Conservation (phyloP, 2,113 vertebrate species). For the Hippoglossus stenolepis region DNA sequence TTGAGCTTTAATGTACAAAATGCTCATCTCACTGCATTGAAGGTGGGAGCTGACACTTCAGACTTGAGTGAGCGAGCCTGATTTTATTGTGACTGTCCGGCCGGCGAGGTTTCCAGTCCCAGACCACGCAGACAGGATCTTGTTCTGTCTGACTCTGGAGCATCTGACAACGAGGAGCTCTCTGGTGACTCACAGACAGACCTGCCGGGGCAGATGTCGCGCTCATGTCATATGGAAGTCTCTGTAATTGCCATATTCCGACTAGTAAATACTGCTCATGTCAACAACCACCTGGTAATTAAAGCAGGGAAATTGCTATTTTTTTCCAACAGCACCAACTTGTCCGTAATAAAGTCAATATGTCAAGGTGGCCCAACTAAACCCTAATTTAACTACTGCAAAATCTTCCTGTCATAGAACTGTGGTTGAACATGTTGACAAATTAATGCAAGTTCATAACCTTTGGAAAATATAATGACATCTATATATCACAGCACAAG, state of each 20-base stretch:
- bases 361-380: background rate
- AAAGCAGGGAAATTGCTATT: slow-evolving; percentile 10
- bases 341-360: background rate
- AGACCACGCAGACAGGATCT: slow-evolving; percentile 29
- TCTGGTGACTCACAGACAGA: slow-evolving; percentile 58
- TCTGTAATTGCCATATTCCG: slow-evolving; percentile 61
- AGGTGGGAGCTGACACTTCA: background rate
- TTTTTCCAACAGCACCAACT: slow-evolving; percentile 13
- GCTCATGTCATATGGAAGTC: slow-evolving; percentile 61
- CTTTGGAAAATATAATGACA: too few relatives aligned
- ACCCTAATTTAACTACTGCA: background rate
- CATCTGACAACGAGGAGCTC: slow-evolving; percentile 43
- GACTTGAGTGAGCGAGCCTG: background rate
- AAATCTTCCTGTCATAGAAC: background rate
- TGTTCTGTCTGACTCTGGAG: slow-evolving; percentile 50
- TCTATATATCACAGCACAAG: too few relatives aligned
- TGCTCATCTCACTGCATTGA: background rate
- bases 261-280: slow-evolving; percentile 49
- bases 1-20: background rate
- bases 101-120: slow-evolving; percentile 36
- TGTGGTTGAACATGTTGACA: background rate
- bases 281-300: slow-evolving; percentile 40
- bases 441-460: background rate
- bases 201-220: slow-evolving; percentile 49
- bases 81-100: slow-evolving; percentile 7